Base-by-base conservation (phyloP, 2,797 vertebrate species). In the Pterois miles region DNA sequence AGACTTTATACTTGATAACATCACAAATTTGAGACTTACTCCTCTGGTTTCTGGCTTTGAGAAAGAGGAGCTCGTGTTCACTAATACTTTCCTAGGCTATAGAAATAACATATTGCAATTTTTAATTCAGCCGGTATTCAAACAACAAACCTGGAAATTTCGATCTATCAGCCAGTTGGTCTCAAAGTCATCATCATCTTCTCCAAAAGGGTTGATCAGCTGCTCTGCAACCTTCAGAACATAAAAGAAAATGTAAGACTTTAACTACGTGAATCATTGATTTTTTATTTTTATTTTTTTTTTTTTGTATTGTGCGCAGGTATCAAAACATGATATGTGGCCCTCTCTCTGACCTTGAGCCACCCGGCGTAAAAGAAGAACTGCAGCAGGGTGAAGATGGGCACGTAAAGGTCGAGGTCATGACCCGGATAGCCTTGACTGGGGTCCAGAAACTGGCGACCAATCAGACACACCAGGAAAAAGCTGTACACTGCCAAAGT, bases 301-400 rank as follows among this genome's bases (percentile, higher is more conserved):
- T 34, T 56, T 11, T 48, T 71, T 3, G 38, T 38, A 54, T 23
- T 33, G 12, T 27, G 9, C 6, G 57, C 4, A 4, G 6, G 3
- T 29, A 53, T 54, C 4, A 50, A 46, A 74, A 34, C 8, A 65
- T 8, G n/a, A 50, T 16, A 1, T 6, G 11, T 33, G 31, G 50
- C 8, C 9, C 20, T 36, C 25, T 7, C 3, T 75, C 78, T 57
- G 73, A 98, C 98, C 97, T 98, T 98, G 59, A 99, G 96, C 98
- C 97, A 98, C 4, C 98, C 97, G 0, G 95, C 96, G 1, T 98
- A 98, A 90, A 98, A 98, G 91, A 98, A 98, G 93, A 98, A 98
- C 91, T 98, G 98, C 1, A 98, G 94, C 53, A 98, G 89, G 14
- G 98, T 98, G 91, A 99, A 98, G 82, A 98, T 94, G 4, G 98